Percentiles rank a stretch among this genome's conserved stretches.
Conservation (phyloP, 1,140 invertebrate genomes). For the Tetragnatha versicolor region DNA sequence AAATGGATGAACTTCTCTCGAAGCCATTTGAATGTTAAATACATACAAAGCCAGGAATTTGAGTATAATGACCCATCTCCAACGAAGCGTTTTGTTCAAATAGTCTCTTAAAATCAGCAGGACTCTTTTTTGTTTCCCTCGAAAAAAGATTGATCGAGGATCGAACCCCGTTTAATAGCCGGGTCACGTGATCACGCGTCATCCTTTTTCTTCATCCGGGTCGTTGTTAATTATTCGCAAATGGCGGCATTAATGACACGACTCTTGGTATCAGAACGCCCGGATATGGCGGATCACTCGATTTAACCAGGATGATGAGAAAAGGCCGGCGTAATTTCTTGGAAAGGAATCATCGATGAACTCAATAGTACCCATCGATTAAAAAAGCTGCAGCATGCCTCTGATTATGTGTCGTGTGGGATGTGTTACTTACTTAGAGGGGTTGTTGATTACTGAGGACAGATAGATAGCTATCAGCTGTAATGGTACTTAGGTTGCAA, state of each 20-base stretch:
- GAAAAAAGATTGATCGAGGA: background rate
- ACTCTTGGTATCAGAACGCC: background rate
- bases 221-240: slow-evolving; percentile 31
- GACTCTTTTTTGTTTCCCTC: background rate
- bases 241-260: slow-evolving; percentile 20
- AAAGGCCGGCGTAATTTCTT: slow-evolving; percentile 31
- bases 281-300: background rate
- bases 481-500: background rate
- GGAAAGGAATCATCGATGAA: slow-evolving; percentile 2
- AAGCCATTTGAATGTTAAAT: background rate
- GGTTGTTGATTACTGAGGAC: no score
- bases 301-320: background rate
- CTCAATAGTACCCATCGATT: slow-evolving; percentile 4
- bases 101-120: slow-evolving; percentile 1
- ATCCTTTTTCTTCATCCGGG: slow-evolving; percentile 3
- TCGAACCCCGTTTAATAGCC: background rate
- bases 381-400: slow-evolving; percentile 6
- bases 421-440: background rate
- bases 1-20: background rate
- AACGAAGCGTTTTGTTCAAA: slow-evolving; percentile 1
- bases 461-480: slow-evolving; percentile 5
- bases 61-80: slow-evolving; percentile 1
- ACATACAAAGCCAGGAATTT: background rate
- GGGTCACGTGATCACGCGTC: background rate
- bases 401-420: background rate